These are phyloP conservation scores for Mormyrops attenuatus DNA, from an alignment of 2,797 vertebrate genomes.

Conservation along the genomic window DNA sequence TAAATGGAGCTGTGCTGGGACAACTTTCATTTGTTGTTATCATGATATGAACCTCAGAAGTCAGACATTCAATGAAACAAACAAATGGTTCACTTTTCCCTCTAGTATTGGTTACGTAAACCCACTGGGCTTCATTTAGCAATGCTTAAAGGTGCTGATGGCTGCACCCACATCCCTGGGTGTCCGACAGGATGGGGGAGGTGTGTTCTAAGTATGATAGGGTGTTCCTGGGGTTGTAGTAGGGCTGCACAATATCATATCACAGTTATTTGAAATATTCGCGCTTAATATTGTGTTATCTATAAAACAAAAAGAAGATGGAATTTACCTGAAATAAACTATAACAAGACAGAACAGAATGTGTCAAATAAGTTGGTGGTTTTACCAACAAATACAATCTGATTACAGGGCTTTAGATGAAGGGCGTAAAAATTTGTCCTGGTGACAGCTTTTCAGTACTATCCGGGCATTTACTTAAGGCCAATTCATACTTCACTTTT, in stretches of 20 bases:
- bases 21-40: not conserved
- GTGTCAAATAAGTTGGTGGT: too few species aligned
- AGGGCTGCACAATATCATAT: not conserved
- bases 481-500: too few species aligned
- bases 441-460: too few species aligned
- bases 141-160: not conserved
- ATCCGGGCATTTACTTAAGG: too few species aligned
- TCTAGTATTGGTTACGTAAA: not conserved
- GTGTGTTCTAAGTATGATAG: not conserved
- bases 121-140: not conserved
- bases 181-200: not conserved
- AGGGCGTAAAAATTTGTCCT: too few species aligned
- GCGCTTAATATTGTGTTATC: not conserved
- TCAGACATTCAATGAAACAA: not conserved
- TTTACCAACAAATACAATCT: too few species aligned
- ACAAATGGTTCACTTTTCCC: not conserved
- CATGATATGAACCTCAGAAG: not conserved
- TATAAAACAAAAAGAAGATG: too few species aligned
- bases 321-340: too few species aligned
- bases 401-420: too few species aligned
- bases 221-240: not conserved
- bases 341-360: too few species aligned
- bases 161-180: not conserved
- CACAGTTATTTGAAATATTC: not conserved
- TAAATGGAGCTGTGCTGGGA: not conserved